Evolutionary conservation across 2,888 invertebrate genomes (phyloP), one percentile per base, ranked within the genome.

Genomic region (Slavum lentiscoides): DNA sequence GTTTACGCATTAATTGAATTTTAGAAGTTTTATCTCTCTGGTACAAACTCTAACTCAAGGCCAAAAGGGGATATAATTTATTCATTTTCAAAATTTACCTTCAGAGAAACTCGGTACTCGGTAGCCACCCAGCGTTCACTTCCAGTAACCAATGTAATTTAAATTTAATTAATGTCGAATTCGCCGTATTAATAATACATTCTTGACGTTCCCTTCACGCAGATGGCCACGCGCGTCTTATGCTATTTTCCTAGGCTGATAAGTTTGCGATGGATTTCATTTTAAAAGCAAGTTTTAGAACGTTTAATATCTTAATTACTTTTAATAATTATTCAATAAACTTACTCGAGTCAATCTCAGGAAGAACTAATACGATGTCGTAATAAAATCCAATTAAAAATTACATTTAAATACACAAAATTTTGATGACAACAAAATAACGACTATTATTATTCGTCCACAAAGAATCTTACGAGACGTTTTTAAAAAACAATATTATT

Each of bases 11-110:
- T 68, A 76, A 68, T 76, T 68, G 68, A 68, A 76, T 59, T 76
- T 9, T 30, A 43, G 15, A 76, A 76, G 67, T 76, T 76, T 13
- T 76, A 68, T 76, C 43, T 76, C 66, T 67, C 49, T 43, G 59
- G 59, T 1, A 43, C 58, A 23, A 53, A 68, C 43, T 75, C 23
- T n/a, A 58, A 58, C 67, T 59, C 2, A 59, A 76, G 59, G 23
- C 67, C 23, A 49, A 59, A 66, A 43, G 49, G 58, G 43, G 43
- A n/a, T 59, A 43, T 75, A 68, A 76, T 76, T 76, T 76, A 76
- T 76, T 68, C 66, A 66, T 66, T 37, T 61, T 61, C 55, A 21
- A 74, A 66, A 75, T 66, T 59, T 30, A 75, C 59, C 59, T 76
- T 49, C 15, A n/a, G 30, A 43, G 75, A 68, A 76, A 68, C 58